phyloP scores from a whole-genome alignment of 2,797 vertebrate species.

The Sebastes ruberrimus region DNA sequence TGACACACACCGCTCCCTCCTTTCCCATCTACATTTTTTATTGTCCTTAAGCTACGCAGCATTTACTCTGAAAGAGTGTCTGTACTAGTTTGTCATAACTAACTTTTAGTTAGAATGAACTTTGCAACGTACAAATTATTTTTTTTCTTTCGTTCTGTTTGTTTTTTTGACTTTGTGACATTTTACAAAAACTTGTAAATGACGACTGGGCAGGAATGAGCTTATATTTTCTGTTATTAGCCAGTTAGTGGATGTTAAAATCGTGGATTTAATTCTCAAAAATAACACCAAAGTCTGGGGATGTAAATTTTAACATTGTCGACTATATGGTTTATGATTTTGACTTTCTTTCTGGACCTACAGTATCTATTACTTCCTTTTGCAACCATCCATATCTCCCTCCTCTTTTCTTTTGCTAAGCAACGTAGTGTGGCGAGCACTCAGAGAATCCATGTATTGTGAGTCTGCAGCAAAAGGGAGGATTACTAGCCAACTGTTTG shows the following conservation, averaged over 20 bases:
- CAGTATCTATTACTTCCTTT: not conserved
- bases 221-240: not conserved
- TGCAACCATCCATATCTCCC: not conserved
- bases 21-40: not conserved
- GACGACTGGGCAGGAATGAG: not conserved
- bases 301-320: not conserved
- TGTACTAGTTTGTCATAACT: not conserved
- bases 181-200: not conserved
- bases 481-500: conserved; percentile 53
- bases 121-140: not conserved
- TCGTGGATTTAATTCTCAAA: not conserved
- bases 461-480: conserved; percentile 31
- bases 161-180: not conserved
- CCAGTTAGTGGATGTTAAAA: not conserved
- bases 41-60: conserved; percentile 8
- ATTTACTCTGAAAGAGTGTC: not conserved
- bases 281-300: not conserved
- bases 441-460: conserved; percentile 24
- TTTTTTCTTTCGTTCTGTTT: not conserved
- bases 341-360: not conserved
- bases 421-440: not conserved
- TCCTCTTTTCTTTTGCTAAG: conserved; percentile 1
- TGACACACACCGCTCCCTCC: conserved; percentile 6
- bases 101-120: not conserved
- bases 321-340: not conserved